Conservation (phyloP, 2,888 invertebrate species). For the Sphaerophoria rueppellii region DNA sequence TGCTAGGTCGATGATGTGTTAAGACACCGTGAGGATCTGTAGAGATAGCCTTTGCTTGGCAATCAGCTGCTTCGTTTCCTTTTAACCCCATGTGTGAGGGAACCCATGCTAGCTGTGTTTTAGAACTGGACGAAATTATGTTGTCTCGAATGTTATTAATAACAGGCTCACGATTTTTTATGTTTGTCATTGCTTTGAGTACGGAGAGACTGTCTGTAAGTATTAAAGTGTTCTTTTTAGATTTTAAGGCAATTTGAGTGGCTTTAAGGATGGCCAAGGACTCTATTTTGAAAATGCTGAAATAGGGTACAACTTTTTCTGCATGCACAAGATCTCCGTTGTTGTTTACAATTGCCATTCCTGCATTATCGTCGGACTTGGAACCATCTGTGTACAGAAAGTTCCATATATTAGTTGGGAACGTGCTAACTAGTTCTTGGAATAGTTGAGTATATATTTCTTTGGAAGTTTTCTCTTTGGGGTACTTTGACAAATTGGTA, state of each 20-base stretch:
- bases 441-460: background rate
- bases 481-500: background rate
- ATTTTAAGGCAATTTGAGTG: background rate
- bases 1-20: background rate
- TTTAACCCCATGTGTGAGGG: background rate
- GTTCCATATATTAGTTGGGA: background rate
- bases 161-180: background rate
- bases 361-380: background rate
- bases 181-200: background rate
- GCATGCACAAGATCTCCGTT: background rate
- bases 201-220: background rate
- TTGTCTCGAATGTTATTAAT: background rate
- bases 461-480: slow-evolving; percentile 2
- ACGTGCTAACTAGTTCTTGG: background rate
- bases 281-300: slow-evolving; percentile 1
- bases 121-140: background rate
- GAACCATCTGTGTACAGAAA: background rate
- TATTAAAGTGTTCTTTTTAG: background rate
- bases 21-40: background rate
- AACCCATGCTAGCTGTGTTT: background rate
- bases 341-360: slow-evolving; percentile 4
- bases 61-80: slow-evolving; percentile 9
- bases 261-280: background rate
- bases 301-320: background rate
- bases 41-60: background rate